Percentiles rank a stretch among this genome's conserved stretches.
Conservation (phyloP, 2,888 invertebrate genomes). For the Stictocephala bisonia region DNA sequence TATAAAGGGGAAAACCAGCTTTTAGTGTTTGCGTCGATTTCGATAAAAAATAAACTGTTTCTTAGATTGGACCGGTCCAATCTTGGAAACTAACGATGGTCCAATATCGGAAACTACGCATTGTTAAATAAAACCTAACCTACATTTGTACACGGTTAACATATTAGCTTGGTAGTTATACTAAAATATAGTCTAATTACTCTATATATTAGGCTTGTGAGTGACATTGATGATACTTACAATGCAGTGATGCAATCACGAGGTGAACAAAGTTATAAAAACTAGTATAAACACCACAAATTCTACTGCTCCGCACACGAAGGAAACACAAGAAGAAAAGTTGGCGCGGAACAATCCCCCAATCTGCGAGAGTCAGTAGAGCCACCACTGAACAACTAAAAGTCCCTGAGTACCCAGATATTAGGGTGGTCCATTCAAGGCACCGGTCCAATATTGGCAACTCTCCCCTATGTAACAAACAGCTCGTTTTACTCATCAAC, state of each 20-base stretch:
- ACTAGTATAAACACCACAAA: background rate
- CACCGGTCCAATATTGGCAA: background rate
- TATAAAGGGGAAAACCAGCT: background rate
- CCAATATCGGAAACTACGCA: background rate
- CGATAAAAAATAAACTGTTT: background rate
- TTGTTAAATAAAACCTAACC: conserved; percentile 1
- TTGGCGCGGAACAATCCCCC: background rate
- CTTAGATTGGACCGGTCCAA: conserved; percentile 1
- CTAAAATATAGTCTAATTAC: background rate
- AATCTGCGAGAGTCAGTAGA: background rate
- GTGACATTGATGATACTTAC: background rate
- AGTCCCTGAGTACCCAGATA: background rate
- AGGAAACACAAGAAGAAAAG: background rate
- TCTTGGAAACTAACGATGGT: background rate
- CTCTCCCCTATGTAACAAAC: too few relatives aligned
- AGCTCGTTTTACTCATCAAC: too few relatives aligned
- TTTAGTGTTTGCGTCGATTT: background rate
- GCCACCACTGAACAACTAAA: background rate
- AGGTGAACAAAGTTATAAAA: background rate
- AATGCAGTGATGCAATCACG: background rate
- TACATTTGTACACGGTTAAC: background rate
- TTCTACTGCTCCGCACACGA: background rate
- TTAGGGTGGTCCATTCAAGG: background rate
- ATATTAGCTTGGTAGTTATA: background rate
- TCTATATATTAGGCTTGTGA: background rate